Evolutionary conservation across 2,113 vertebrate species (phyloP), one percentile per base, ranked within the genome.

Genomic region (Pycnonotus jocosus): DNA sequence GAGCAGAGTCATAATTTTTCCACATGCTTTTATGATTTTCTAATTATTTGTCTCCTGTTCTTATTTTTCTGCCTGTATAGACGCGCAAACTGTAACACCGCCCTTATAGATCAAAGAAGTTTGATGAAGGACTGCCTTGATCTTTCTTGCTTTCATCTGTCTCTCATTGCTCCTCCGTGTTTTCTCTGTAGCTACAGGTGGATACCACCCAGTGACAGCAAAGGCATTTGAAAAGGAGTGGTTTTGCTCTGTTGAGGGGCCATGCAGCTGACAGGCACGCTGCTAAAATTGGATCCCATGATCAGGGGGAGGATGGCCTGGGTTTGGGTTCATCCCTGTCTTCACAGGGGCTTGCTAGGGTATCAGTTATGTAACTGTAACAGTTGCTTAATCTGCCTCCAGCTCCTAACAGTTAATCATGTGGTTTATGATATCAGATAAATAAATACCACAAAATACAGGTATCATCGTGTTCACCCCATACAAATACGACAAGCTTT

Each of bases 111-210:
- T 96, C 92, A 96, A 96, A 96, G 88, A 56, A 50, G 91, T 74
- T 92, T 90, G 33, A 54, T 79, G 78, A 92, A 88, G 74, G 48
- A 71, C 37, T 87, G 40, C 80, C 86, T 86, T 95, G 82, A 74
- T 96, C 90, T 95, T 88, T 72, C 81, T 60, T 81, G 65, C 93
- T 96, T 96, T 96, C 80, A 94, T 95, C 82, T 92, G 56, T 68
- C 51, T 93, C 66, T 92, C 69, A 47, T 81, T 64, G 65, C 31
- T 81, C 90, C 61, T 84, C 84, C 65, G 7, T 64, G 51, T 88
- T 93, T 94, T 71, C 65, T 82, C 81, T 95, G 61, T 64, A 79
- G 44, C 66, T 93, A 74, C 58, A 48, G 83, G 72, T 81, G 69
- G 53, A 57, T 92, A 74, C 90, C 93, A 97, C 88, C 92, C 77